These are phyloP conservation scores for Phaonia tiefii DNA, from an alignment of 2,888 invertebrate genomes.

Conservation along the genomic window DNA sequence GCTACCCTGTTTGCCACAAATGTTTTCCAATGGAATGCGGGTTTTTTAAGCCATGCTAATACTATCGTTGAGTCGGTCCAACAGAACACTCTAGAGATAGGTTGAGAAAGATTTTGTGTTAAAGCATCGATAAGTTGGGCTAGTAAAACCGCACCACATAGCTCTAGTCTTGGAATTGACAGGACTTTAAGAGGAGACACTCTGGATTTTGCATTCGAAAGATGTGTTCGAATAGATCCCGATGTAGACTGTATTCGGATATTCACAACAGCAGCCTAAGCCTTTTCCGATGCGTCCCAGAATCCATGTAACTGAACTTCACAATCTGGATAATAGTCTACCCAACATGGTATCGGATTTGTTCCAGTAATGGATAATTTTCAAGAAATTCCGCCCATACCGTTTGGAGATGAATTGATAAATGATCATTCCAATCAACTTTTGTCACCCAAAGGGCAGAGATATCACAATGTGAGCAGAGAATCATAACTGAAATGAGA, in stretches of 20 bases:
- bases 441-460: background rate
- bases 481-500: too few relatives aligned
- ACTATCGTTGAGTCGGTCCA: too few relatives aligned
- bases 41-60: slow-evolving; percentile 38
- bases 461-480: too few relatives aligned
- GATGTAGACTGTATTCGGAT: background rate
- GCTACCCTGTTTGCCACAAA: slow-evolving; percentile 23
- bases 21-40: slow-evolving; percentile 26
- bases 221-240: background rate
- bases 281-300: too few relatives aligned
- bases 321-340: too few relatives aligned
- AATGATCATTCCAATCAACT: background rate
- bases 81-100: background rate
- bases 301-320: too few relatives aligned
- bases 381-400: too few relatives aligned
- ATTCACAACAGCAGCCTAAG: too few relatives aligned
- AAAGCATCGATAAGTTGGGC: slow-evolving; percentile 1
- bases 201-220: background rate
- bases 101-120: too few relatives aligned
- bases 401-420: too few relatives aligned
- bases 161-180: slow-evolving; percentile 20
- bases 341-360: too few relatives aligned
- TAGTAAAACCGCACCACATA: slow-evolving; percentile 34
- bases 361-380: too few relatives aligned
- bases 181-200: background rate